Evolutionary conservation across 2,888 invertebrate genomes (phyloP), one percentile per base, ranked within the genome.

Genomic region (Coenonympha arcania): DNA sequence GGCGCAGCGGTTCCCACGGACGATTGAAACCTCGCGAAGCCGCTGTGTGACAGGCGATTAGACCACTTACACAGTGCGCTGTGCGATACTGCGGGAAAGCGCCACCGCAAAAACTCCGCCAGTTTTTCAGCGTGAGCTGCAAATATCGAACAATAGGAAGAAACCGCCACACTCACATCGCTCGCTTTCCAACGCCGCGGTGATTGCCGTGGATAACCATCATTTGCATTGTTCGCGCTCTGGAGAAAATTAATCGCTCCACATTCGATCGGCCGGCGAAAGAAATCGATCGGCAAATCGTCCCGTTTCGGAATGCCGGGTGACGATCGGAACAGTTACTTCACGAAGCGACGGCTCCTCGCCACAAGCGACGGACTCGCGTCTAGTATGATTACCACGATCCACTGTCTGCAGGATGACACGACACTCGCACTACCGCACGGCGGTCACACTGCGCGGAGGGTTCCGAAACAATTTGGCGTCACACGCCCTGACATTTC

Each of bases 141-240:
- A 59, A 60, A 59, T 62, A 61, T 57, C 60, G 62, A 81, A 85
- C 85, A 85, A 85, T 85, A 76, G 80, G 79, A 82, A 75, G 80
- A 82, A 81, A 81, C 73, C 69, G 69, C 67, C 69, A 68, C 73
- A 79, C 77, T 77, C 78, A 77, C 78, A 76, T 66, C 64, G 62
- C 65, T 67, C 72, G 79, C 84, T 85, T 84, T 83, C 85, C 74
- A 82, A 71, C 71, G 37, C 61, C 66, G 71, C 70, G 64, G 64
- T 71, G 62, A 63, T 77, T 61, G 68, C 64, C 69, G 68, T 75
- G 70, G 79, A 79, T 79, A 79, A 80, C 76, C 77, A 82, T 79
- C 75, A 76, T 79, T 81, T 79, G 80, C 82, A 84, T 82, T 81
- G 81, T 83, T 81, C 66, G 70, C 71, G 61, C 70, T 69, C 72